Conservation (phyloP, 2,113 vertebrate species). For the Marcusenius ussheri region DNA sequence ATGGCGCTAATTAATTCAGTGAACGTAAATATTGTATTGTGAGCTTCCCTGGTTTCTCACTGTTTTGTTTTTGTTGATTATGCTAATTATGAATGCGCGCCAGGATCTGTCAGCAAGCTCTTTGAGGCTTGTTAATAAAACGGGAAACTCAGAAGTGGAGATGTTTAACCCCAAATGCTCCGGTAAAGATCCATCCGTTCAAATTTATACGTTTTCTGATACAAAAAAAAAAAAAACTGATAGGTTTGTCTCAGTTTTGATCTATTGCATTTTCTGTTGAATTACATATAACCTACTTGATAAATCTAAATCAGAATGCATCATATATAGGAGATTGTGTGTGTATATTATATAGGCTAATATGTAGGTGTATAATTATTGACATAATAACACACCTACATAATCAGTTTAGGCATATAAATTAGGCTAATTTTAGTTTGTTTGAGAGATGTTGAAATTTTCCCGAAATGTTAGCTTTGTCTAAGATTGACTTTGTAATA, state of each 20-base stretch:
- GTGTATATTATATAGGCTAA: background rate
- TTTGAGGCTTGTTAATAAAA: constrained; percentile 7
- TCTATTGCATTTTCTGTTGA: background rate
- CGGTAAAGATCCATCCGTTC: background rate
- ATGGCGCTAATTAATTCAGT: background rate
- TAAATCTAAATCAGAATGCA: background rate
- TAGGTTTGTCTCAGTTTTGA: background rate
- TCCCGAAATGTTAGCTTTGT: background rate
- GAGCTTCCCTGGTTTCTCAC: background rate
- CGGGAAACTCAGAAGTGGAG: background rate
- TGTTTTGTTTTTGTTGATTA: constrained; percentile 10
- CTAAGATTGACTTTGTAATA: background rate
- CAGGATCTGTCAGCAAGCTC: background rate
- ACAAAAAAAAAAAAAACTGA: background rate
- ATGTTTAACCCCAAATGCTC: background rate
- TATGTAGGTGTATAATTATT: background rate
- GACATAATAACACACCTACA: background rate
- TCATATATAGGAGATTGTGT: background rate
- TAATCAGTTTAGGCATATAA: background rate
- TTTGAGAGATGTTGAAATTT: background rate
- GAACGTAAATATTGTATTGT: constrained; percentile 3
- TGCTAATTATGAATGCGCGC: background rate
- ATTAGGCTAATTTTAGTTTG: background rate
- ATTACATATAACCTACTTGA: background rate
- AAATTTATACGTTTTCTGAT: background rate